Base-by-base conservation (phyloP, 2,113 vertebrate genomes). In the Dicaeum eximium region DNA sequence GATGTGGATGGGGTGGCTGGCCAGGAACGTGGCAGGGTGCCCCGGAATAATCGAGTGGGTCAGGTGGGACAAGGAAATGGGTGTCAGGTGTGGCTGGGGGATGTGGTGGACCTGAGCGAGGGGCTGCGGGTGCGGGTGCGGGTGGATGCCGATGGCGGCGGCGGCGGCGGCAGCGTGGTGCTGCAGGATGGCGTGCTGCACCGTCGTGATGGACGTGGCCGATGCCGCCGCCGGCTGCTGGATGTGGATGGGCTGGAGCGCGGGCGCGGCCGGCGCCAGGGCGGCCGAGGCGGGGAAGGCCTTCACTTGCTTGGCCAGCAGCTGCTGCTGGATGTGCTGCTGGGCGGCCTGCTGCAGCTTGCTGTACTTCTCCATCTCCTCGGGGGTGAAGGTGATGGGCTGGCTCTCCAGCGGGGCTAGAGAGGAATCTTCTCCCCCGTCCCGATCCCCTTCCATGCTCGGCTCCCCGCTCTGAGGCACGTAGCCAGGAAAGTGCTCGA, bases 361-460 rank as follows among this genome's bases (percentile, higher is more conserved):
- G 92, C 99, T 98, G 97, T 99, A 99, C 66, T 99, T 99, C 96
- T 99, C 99, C 99, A 99, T 99, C 93, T 99, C 99, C 96, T 99
- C 99, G 0, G 99, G 99, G 0, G 99, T 99, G 90, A 99, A 99
- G 5, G 99, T 99, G 88, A 99, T 99, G 19, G 99, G 99, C 86
- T 99, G 99, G 97, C 99, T 99, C 97, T 99, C 99, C 12, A 99
- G 95, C 0, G 99, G 99, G 5, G 99, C 99, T 69, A 99, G 96
- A 7, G 99, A 98, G 19, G 98, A 98, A 25, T 99, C 99, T n/a
- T 99, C 99, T 54, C 98, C 98, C 6, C 98, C 98, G 50, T 99
- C 99, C 45, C 97, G 97, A 60, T 98, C 97, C 1, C 99, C 99
- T 53, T 99, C 98, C 6, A 97, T 91, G 71, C 97, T 97, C 0